A percentile compares a stretch with the other conserved stretches of the same genome.
Evolutionary conservation across 2,888 invertebrate species (phyloP).

Genomic region (Polymixis lichenea): DNA sequence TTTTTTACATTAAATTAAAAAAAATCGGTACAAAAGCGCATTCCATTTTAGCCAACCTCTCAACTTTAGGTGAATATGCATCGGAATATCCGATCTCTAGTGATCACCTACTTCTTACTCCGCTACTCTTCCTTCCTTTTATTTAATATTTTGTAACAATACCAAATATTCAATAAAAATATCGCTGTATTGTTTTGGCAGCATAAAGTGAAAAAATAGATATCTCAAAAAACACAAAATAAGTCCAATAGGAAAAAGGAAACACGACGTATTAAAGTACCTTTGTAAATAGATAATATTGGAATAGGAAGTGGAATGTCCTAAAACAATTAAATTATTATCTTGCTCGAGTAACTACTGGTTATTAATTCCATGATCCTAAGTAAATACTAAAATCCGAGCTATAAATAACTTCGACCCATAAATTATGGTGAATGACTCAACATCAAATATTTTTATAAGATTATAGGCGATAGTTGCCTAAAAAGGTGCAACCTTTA

Average conservation of each 20-base stretch:
- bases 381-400: background rate
- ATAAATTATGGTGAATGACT: background rate
- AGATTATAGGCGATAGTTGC: background rate
- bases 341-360: background rate
- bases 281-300: background rate
- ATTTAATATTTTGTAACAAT: no score
- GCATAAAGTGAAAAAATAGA: background rate
- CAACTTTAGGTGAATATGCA: no score
- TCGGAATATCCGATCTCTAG: no score
- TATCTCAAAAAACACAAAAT: background rate
- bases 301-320: background rate
- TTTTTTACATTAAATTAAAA: no score
- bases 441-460: background rate
- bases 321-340: background rate
- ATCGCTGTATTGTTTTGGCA: background rate
- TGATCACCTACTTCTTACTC: no score
- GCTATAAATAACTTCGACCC: background rate
- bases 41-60: no score
- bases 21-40: no score
- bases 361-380: background rate
- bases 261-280: background rate
- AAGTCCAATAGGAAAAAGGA: background rate
- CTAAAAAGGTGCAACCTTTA: no score
- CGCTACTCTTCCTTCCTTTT: no score
- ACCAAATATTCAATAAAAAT: background rate